Percentiles rank a stretch among this genome's conserved stretches.
Evolutionary conservation across 2,888 invertebrate species (phyloP).

Genomic region (Amblyjoppa fuscipennis): DNA sequence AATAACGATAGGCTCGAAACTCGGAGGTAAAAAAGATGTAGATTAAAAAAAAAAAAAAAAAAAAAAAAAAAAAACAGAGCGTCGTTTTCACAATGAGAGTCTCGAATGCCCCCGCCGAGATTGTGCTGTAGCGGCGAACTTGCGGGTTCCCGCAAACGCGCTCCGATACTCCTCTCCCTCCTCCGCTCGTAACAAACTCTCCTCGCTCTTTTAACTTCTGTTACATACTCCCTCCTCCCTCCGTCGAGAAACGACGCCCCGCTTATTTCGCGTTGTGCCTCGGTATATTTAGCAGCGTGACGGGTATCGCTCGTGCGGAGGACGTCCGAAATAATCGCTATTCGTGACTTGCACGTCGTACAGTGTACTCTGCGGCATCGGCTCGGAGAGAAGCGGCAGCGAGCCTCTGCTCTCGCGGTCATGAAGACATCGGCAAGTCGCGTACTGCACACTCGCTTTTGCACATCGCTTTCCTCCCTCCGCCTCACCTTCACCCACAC

Average conservation of each 20-base stretch:
- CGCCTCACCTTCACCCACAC: not conserved
- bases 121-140: not conserved
- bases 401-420: slow-evolving; percentile 56
- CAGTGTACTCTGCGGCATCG: slow-evolving; percentile 40
- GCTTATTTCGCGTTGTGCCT: slow-evolving; percentile 61
- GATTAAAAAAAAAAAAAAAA: not conserved
- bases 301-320: slow-evolving; percentile 74
- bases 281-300: slow-evolving; percentile 78
- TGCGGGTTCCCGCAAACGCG: not conserved
- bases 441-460: slow-evolving; percentile 36
- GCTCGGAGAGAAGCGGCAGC: slow-evolving; percentile 11
- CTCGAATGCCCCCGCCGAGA: not conserved
- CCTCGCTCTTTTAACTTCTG: slow-evolving; percentile 34
- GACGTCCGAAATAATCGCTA: slow-evolving; percentile 74
- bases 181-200: slow-evolving; percentile 9
- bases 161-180: slow-evolving; percentile 32
- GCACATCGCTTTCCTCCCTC: slow-evolving; percentile 26
- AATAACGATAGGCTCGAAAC: too few relatives aligned
- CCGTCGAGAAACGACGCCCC: slow-evolving; percentile 49
- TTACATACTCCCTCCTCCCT: slow-evolving; percentile 35
- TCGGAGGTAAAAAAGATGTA: slow-evolving; percentile 2
- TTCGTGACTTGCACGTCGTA: slow-evolving; percentile 71
- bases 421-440: slow-evolving; percentile 58
- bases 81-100: not conserved
- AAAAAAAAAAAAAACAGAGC: not conserved